Evolutionary conservation across 2,888 invertebrate genomes (phyloP).

Genomic region (Atherix ibis): DNA sequence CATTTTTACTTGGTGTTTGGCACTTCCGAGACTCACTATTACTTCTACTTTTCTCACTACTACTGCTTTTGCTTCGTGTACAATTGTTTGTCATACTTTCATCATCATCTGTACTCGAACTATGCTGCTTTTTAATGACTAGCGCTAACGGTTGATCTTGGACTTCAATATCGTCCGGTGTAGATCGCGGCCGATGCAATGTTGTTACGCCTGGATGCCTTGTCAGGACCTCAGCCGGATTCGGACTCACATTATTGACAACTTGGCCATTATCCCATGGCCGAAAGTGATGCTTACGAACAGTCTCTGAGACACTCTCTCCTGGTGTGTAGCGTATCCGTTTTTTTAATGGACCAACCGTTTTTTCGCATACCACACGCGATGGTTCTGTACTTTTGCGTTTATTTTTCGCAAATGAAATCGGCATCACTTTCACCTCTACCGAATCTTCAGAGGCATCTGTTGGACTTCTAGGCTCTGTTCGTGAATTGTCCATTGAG

Average conservation of each 20-base stretch:
- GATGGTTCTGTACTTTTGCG: conserved; percentile 51
- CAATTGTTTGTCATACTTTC: not conserved
- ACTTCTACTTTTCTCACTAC: conserved; percentile 1
- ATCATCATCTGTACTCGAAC: not conserved
- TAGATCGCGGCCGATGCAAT: conserved; percentile 20
- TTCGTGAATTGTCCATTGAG: conserved; percentile 31
- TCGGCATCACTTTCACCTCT: conserved; percentile 44
- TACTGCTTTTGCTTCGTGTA: conserved; percentile 2
- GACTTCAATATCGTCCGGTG: conserved; percentile 9
- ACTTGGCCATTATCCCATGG: conserved; percentile 43
- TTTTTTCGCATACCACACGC: conserved; percentile 38
- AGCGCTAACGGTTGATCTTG: conserved; percentile 50
- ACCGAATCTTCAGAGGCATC: conserved; percentile 49
- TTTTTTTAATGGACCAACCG: conserved; percentile 51
- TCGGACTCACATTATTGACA: conserved; percentile 32
- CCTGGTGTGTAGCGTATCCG: conserved; percentile 41
- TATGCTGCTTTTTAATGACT: conserved; percentile 34
- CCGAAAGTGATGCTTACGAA: conserved; percentile 37
- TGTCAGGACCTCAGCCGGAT: conserved; percentile 29
- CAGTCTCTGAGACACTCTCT: conserved; percentile 18
- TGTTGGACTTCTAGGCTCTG: conserved; percentile 42
- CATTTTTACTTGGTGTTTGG: too few species aligned
- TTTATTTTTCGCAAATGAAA: conserved; percentile 40
- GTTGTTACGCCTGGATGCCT: conserved; percentile 33
- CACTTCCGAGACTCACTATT: conserved; percentile 1